A percentile compares a stretch with the other conserved stretches of the same genome.
Conservation (phyloP, 2,113 vertebrate species). For the Pongo pygmaeus region DNA sequence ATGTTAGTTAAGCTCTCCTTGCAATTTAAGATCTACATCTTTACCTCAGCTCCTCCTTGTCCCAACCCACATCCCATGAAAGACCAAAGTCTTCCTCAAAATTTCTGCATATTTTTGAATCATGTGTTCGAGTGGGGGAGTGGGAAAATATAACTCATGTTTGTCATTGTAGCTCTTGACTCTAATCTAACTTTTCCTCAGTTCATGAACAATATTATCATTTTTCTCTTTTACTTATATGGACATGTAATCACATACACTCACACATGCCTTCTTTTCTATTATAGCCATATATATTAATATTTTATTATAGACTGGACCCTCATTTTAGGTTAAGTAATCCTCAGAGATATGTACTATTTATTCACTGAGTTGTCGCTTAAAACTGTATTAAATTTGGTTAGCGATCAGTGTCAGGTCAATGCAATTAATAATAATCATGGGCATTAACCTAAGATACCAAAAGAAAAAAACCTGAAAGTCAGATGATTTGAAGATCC, state of each 20-base stretch:
- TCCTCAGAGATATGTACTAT: conserved; percentile 47
- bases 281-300: not conserved
- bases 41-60: not conserved
- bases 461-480: not conserved
- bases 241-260: not conserved
- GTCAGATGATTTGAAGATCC: not conserved
- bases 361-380: conserved; percentile 50
- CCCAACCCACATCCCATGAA: not conserved
- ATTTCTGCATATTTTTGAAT: not conserved
- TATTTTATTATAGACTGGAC: conserved; percentile 45
- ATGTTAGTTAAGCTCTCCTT: not conserved
- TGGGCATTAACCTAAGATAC: conserved; percentile 41
- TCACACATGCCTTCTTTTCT: not conserved
- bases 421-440: conserved; percentile 60
- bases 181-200: not conserved
- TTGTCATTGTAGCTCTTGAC: not conserved
- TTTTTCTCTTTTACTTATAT: conserved; percentile 1
- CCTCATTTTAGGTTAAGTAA: conserved; percentile 56
- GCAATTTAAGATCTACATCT: not conserved
- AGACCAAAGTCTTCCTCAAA: not conserved
- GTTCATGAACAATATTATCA: not conserved
- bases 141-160: fast-evolving
- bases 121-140: fast-evolving
- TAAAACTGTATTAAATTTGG: conserved; percentile 71
- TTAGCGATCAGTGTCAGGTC: conserved; percentile 55